Base-by-base conservation (phyloP, 2,797 vertebrate genomes). In the Lagocephalus sceleratus region DNA sequence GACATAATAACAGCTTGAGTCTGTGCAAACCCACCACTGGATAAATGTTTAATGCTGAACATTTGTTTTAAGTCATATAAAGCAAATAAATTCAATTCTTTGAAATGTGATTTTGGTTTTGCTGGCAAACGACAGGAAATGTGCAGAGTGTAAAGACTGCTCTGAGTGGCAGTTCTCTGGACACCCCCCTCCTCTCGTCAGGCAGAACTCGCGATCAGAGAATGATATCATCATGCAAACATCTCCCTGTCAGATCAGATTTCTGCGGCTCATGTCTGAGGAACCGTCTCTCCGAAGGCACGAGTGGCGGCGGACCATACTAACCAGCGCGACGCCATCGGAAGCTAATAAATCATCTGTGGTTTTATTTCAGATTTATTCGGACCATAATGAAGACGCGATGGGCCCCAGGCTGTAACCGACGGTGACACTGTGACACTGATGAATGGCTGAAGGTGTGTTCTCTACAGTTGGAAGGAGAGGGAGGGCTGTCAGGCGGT, bases 311-410 rank as follows among this genome's bases (percentile, higher is more conserved):
- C 77, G 60, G 80, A 84, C 75, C 76, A 78, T 78, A 76, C 83
- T 86, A 87, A 86, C 78, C 84, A 78, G 82, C 65, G 63, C 69
- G 62, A 79, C 57, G 58, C 76, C 74, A 81, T 79, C 68, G 73
- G 84, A 87, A 84, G 83, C 86, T 87, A 88, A 90, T 89, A 90
- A 88, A 89, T 89, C 85, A 89, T 85, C 76, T 68, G 76, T 60
- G 78, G 79, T 83, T 88, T 88, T 85, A 85, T 85, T 87, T 87
- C 85, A 84, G 84, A 88, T 81, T 85, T 78, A 86, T 86, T 86
- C 75, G 67, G 78, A 80, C 71, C 73, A 56, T 88, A 90, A 90
- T 90, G 88, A 88, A 88, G 88, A 90, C 69, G 75, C 75, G 73
- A 77, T 58, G 72, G 80, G 73, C 76, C 78, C 80, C 54, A n/a